Conservation (phyloP, 2,888 invertebrate species). For the Cynaeus angustus region DNA sequence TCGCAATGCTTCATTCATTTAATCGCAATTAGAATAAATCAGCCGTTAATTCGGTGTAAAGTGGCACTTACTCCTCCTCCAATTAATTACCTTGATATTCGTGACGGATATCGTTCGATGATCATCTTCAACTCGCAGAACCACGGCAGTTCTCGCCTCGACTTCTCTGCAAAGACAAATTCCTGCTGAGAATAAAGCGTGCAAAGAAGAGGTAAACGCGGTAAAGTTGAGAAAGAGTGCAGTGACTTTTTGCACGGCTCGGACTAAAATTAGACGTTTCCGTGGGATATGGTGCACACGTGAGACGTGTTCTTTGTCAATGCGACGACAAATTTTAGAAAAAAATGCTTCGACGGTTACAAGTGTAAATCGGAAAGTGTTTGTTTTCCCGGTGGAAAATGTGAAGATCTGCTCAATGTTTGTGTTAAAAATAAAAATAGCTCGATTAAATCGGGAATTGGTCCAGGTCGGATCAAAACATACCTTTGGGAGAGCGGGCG, state of each 20-base stretch:
- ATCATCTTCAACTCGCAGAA: conserved; percentile 72
- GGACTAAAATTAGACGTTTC: conserved; percentile 58
- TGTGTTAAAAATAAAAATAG: neutral
- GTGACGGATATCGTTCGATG: conserved; percentile 74
- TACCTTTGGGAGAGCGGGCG: conserved; percentile 79
- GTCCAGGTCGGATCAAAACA: conserved; percentile 57
- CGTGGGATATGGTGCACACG: conserved; percentile 45
- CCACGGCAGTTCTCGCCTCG: conserved; percentile 65
- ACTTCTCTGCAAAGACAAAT: conserved; percentile 66
- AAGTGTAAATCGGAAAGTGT: neutral
- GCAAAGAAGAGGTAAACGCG: conserved; percentile 46
- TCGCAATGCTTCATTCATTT: conserved; percentile 45
- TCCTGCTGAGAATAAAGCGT: conserved; percentile 31
- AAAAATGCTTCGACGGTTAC: too few relatives aligned
- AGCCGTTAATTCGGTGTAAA: conserved; percentile 49
- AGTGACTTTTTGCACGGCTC: conserved; percentile 60
- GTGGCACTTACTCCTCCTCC: conserved; percentile 16
- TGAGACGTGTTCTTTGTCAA: conserved; percentile 51
- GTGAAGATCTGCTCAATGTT: too few relatives aligned
- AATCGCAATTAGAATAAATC: conserved; percentile 51
- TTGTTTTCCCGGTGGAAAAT: too few relatives aligned
- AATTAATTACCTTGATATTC: conserved; percentile 74
- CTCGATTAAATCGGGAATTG: neutral
- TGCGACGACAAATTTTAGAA: neutral
- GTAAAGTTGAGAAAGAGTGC: conserved; percentile 53